Percentiles rank a stretch among this genome's conserved stretches.
phyloP scores from a whole-genome alignment of 2,797 vertebrate genomes.

The Varecia variegata region DNA sequence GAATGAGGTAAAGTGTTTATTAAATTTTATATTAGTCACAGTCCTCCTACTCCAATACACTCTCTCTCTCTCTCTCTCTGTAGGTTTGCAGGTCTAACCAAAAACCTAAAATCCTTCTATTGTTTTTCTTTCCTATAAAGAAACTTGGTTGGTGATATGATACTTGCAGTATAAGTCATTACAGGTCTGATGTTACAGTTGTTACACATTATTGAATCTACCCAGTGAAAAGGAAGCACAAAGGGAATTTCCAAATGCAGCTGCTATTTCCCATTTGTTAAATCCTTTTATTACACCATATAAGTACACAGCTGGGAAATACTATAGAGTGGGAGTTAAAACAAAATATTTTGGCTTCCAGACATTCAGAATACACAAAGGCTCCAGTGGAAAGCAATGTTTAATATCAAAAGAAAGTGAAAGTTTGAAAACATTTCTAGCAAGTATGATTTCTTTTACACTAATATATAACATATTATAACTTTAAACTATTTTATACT shows the following conservation, averaged over 20 bases:
- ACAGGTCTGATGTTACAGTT: constrained; percentile 84
- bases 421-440: constrained; percentile 86
- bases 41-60: neutral
- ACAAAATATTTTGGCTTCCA: constrained; percentile 88
- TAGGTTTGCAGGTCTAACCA: constrained; percentile 41
- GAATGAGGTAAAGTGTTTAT: constrained; percentile 34
- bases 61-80: neutral
- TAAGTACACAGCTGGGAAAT: constrained; percentile 88
- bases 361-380: constrained; percentile 85
- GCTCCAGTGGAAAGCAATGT: constrained; percentile 83
- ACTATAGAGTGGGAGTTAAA: constrained; percentile 86
- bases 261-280: constrained; percentile 88
- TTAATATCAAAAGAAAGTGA: constrained; percentile 84
- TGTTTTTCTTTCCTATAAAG: constrained; percentile 70
- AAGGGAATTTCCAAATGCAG: constrained; percentile 87
- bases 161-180: constrained; percentile 79
- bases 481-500: constrained; percentile 75
- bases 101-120: constrained; percentile 61
- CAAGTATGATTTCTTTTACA: constrained; percentile 75
- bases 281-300: constrained; percentile 86
- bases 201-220: constrained; percentile 85
- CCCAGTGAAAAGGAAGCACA: constrained; percentile 83
- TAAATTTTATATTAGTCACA: constrained; percentile 4
- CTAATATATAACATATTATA: constrained; percentile 67
- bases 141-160: constrained; percentile 74